Conservation (phyloP, 2,888 invertebrate species). For the Parnassius smintheus region DNA sequence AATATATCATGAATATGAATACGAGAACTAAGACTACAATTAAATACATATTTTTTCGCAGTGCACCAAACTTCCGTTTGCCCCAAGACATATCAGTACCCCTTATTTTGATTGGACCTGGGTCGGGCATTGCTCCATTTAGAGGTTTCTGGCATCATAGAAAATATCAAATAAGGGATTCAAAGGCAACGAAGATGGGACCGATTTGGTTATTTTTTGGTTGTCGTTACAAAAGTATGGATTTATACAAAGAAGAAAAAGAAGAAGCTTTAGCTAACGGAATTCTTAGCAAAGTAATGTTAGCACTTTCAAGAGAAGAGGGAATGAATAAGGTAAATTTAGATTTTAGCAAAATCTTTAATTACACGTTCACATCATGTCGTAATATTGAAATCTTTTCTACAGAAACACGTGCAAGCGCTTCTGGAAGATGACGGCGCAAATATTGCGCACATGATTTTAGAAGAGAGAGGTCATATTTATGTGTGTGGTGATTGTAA, state of each 20-base stretch:
- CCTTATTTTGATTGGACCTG: constrained; percentile 92
- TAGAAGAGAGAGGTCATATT: constrained; percentile 91
- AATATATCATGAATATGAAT: background rate
- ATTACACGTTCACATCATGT: background rate
- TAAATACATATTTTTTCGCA: constrained; percentile 49
- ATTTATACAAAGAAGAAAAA: constrained; percentile 92
- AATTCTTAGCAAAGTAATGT: constrained; percentile 86
- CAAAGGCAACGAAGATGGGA: constrained; percentile 48
- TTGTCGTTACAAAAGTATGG: constrained; percentile 88
- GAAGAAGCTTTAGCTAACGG: constrained; percentile 83
- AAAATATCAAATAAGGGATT: constrained; percentile 47
- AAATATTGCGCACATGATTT: constrained; percentile 87
- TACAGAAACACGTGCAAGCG: constrained; percentile 95
- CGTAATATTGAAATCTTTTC: background rate
- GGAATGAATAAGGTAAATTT: constrained; percentile 85
- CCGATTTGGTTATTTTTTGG: constrained; percentile 92
- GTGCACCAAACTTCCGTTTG: constrained; percentile 92
- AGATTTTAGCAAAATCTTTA: constrained; percentile 17
- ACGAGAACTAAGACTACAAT: background rate
- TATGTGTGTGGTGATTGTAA: constrained; percentile 98
- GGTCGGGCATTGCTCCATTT: constrained; percentile 97
- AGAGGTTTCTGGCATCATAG: constrained; percentile 96
- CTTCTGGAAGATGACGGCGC: constrained; percentile 89
- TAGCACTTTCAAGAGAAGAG: constrained; percentile 91
- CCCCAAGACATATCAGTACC: constrained; percentile 88